phyloP scores from a whole-genome alignment of 2,888 invertebrate species.

The Monopis laevigella region DNA sequence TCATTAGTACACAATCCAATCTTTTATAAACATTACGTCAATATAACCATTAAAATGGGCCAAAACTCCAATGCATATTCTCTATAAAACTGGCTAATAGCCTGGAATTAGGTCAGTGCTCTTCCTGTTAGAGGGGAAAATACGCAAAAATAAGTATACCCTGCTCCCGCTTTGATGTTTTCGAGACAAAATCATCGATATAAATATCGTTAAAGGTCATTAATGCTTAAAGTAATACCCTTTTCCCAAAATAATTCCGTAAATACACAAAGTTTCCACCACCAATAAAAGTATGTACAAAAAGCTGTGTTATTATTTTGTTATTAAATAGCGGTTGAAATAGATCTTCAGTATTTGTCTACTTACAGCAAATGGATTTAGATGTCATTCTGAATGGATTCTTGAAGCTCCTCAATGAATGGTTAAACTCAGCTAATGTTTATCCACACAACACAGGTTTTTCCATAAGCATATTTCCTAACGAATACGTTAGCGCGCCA shows the following conservation, averaged over 20 bases:
- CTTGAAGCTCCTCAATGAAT: neutral
- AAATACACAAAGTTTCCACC: neutral
- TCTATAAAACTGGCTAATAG: too few species aligned
- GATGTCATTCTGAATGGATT: neutral
- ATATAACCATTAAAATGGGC: too few species aligned
- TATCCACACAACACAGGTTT: neutral
- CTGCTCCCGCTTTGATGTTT: neutral
- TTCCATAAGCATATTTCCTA: neutral
- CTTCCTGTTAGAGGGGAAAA: neutral
- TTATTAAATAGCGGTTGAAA: neutral
- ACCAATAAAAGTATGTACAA: slow-evolving; percentile 1
- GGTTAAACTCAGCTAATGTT: neutral
- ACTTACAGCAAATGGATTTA: neutral
- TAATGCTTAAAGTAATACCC: neutral
- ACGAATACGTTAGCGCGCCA: slow-evolving; percentile 38
- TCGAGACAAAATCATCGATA: neutral
- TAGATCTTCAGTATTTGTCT: neutral
- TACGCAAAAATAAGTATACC: slow-evolving; percentile 6
- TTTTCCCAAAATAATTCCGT: neutral
- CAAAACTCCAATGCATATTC: too few species aligned
- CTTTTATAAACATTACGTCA: too few species aligned
- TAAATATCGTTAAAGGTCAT: slow-evolving; percentile 1
- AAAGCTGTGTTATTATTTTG: too few species aligned
- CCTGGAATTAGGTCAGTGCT: slow-evolving; percentile 14
- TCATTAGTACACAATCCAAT: too few species aligned